These are phyloP conservation scores for Philaenus spumarius DNA, from an alignment of 1,140 invertebrate species.

Conservation along the genomic window DNA sequence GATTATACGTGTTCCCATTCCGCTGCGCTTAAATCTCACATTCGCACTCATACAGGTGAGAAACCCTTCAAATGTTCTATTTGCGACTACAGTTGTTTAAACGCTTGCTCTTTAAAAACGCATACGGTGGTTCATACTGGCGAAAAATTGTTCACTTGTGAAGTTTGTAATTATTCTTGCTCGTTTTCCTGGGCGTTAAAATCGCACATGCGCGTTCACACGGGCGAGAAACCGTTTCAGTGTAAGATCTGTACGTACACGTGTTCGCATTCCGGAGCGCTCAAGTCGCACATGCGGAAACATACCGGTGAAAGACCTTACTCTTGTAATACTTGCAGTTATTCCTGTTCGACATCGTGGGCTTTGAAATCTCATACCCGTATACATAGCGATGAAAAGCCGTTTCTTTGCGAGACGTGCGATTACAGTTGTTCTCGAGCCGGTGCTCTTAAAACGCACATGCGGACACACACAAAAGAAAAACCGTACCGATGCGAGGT, in stretches of 20 bases:
- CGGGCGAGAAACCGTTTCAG: conserved; percentile 5
- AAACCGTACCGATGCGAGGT: conserved; percentile 8
- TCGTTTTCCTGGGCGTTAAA: background rate
- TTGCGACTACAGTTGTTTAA: background rate
- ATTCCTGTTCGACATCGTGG: too few relatives aligned
- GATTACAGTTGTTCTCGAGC: too few relatives aligned
- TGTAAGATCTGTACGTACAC: background rate
- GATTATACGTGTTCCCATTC: conserved; percentile 15
- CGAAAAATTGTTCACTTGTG: background rate
- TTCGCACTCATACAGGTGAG: conserved; percentile 1
- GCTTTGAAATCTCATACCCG: too few relatives aligned
- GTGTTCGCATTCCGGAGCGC: conserved; percentile 3
- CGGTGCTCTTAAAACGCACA: conserved; percentile 2
- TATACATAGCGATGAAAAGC: too few relatives aligned
- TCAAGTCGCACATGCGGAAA: conserved; percentile 1
- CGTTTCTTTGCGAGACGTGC: too few relatives aligned
- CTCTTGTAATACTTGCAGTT: too few relatives aligned
- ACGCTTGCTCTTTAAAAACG: background rate
- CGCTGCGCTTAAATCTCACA: background rate
- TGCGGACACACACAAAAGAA: conserved; percentile 9
- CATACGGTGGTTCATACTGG: background rate
- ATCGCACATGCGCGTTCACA: conserved; percentile 10
- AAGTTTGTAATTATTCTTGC: background rate
- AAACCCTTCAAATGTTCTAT: background rate
- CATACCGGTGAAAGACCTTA: background rate